A percentile compares a stretch with the other conserved stretches of the same genome.
Conservation (phyloP, 2,113 vertebrate genomes). For the Esox niger region DNA sequence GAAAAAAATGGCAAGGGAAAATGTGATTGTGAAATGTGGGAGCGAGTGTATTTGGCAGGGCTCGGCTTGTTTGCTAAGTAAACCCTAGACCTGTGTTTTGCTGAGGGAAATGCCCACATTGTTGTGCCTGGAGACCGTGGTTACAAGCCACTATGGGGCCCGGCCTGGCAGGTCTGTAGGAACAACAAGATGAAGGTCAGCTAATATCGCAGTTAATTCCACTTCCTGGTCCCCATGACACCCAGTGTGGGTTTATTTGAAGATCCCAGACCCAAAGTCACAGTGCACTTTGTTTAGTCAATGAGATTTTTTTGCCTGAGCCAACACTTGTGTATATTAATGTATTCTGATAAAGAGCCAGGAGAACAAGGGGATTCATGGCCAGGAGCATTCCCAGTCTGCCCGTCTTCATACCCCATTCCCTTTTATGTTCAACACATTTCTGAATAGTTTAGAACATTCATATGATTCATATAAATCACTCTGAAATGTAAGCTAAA, state of each 20-base stretch:
- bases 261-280: constrained; percentile 93
- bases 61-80: constrained; percentile 94
- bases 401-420: not conserved
- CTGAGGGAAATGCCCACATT: constrained; percentile 91
- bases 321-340: constrained; percentile 91
- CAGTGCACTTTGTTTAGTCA: constrained; percentile 84
- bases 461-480: not conserved
- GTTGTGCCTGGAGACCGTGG: constrained; percentile 91
- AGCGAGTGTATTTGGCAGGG: constrained; percentile 69
- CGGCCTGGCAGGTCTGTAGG: constrained; percentile 71
- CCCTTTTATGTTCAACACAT: not conserved
- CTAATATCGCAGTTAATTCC: constrained; percentile 94
- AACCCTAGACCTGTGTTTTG: constrained; percentile 80
- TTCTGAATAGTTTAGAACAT: not conserved
- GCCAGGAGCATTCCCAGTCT: constrained; percentile 21
- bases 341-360: constrained; percentile 75
- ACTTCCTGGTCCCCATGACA: constrained; percentile 96
- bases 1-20: constrained; percentile 44
- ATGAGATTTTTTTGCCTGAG: constrained; percentile 72
- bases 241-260: constrained; percentile 95
- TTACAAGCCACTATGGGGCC: constrained; percentile 83
- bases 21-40: constrained; percentile 74
- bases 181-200: constrained; percentile 95
- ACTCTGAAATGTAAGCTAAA: not conserved
- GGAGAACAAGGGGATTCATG: not conserved